Conservation (phyloP, 2,113 vertebrate species). For the Platanista minor region DNA sequence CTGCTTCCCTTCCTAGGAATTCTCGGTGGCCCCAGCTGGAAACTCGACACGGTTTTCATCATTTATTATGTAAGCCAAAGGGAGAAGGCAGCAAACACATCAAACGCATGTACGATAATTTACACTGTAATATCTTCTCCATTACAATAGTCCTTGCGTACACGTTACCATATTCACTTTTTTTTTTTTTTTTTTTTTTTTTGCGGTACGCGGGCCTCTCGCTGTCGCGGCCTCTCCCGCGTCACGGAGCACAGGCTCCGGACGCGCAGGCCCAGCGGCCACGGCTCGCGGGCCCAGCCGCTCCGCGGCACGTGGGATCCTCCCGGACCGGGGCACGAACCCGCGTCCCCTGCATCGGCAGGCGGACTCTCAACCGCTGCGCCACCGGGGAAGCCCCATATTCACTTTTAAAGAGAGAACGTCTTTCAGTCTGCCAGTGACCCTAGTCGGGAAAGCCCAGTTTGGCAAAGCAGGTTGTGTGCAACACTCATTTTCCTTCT, state of each 20-base stretch:
- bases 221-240: no score
- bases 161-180: background rate
- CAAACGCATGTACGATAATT: fast-evolving
- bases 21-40: background rate
- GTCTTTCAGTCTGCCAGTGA: background rate
- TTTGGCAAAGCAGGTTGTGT: background rate
- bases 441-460: background rate
- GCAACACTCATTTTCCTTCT: background rate
- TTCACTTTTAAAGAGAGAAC: background rate
- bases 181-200: no score
- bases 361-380: no score
- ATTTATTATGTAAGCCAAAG: background rate
- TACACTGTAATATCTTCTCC: background rate
- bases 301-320: no score
- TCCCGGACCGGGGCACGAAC: no score
- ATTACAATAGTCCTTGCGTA: background rate
- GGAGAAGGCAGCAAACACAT: background rate
- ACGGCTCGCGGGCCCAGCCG: no score
- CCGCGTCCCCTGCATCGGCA: no score
- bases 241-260: no score
- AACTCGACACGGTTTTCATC: background rate
- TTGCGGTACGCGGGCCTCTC: no score
- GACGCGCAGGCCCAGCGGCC: no score
- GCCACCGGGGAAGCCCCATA: no score
- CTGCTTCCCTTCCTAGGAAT: background rate